Evolutionary conservation across 2,113 vertebrate genomes (phyloP), one percentile per base, ranked within the genome.

Genomic region (Apeltes quadracus): DNA sequence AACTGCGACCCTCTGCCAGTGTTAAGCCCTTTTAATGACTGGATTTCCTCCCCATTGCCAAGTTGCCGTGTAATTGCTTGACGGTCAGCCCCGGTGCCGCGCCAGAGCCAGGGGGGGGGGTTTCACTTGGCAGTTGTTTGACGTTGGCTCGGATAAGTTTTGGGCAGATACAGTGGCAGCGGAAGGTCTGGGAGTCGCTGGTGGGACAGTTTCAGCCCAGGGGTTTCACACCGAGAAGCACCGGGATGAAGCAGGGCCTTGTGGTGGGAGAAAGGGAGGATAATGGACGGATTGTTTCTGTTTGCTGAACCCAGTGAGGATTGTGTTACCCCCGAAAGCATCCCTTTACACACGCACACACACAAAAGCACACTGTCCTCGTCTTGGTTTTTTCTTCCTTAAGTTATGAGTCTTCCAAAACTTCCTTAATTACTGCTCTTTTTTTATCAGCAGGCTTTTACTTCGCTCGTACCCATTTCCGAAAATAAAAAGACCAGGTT

Each of bases 61-160:
- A 92, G 88, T 88, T 90, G 81, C 82, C 72, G 68, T 92, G 91
- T 92, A 92, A 92, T 92, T 88, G 67, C 82, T 91, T 89, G 90
- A 91, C 88, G 91, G 89, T 89, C 88, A 87, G 79, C 78, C 38
- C 85, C 67, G 13, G 38, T 66, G 55, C 82, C 23, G 70, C 83
- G 83, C 89, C 88, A 91, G 78, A 81, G 75, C 69, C 11, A 18
- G 22, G 61, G 2, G 9, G 27, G 27, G 51, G 61, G 65, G 72
- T 2, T 34, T 13, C 44, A 63, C 85, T 88, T 88, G 87, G 85
- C 85, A 81, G 29, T 7, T n/a, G 34, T 36, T 57, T 11, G 55
- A 73, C 51, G 80, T 86, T 87, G 90, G 90, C 88, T 72, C 1
- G 69, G 79, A 61, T 50, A 13, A 48, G 78, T 54, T 56, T n/a